A percentile compares a stretch with the other conserved stretches of the same genome.
These are phyloP conservation scores for Apotomis betuletana DNA, from an alignment of 2,888 invertebrate genomes.

Conservation along the genomic window DNA sequence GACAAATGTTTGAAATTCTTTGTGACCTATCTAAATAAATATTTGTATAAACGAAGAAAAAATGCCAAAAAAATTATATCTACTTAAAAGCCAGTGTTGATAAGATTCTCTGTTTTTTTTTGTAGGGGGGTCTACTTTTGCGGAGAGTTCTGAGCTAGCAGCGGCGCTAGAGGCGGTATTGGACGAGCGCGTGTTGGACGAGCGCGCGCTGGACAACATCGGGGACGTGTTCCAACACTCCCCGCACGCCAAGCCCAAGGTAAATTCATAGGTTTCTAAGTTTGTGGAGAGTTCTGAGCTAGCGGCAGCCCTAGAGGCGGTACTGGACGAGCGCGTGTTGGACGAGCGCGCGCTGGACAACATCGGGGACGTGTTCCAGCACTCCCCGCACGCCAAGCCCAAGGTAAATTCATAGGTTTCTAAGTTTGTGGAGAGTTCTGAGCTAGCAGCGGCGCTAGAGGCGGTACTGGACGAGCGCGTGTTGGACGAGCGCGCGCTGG, in stretches of 20 bases:
- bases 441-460: conserved; percentile 75
- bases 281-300: conserved; percentile 93
- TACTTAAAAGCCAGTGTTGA: no score
- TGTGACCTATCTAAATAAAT: no score
- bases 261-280: conserved; percentile 9
- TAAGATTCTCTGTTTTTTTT: neutral
- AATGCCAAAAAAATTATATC: no score
- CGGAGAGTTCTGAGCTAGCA: conserved; percentile 94
- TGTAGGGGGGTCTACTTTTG: conserved; percentile 83
- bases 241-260: conserved; percentile 56
- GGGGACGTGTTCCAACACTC: conserved; percentile 67
- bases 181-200: conserved; percentile 82
- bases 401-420: conserved; percentile 48
- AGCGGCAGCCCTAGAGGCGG: no score
- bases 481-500: conserved; percentile 83
- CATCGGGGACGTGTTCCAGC: conserved; percentile 74
- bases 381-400: conserved; percentile 52
- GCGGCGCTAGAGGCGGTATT: conserved; percentile 89
- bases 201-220: conserved; percentile 78
- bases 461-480: conserved; percentile 49
- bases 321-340: conserved; percentile 59
- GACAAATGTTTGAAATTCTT: no score
- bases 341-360: conserved; percentile 82
- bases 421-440: conserved; percentile 90
- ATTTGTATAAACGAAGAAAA: no score